Conservation (phyloP, 2,797 vertebrate genomes). For the Phylloscopus collybita region DNA sequence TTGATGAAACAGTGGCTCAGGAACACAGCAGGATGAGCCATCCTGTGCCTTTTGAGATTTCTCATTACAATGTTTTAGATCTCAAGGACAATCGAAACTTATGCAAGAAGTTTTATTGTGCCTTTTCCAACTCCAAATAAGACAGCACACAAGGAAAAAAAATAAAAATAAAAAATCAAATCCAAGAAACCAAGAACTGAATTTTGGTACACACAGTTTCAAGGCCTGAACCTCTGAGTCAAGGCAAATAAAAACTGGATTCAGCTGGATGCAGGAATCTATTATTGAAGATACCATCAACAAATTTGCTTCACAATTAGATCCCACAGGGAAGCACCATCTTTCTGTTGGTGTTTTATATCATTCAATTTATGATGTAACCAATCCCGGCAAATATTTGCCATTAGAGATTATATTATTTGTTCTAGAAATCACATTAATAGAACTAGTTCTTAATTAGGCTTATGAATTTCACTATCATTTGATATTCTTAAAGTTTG, state of each 20-base stretch:
- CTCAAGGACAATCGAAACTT: background rate
- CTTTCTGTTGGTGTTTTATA: background rate
- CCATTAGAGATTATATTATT: background rate
- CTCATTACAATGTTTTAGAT: background rate
- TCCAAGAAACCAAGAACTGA: background rate
- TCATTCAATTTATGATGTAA: background rate
- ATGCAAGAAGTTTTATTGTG: background rate
- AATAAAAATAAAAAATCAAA: background rate
- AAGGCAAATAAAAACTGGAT: background rate
- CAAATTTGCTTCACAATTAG: background rate
- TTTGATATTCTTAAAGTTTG: background rate
- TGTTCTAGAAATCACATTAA: background rate
- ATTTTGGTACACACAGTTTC: background rate
- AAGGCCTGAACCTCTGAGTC: background rate
- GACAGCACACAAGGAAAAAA: accelerated
- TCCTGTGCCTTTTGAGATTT: background rate
- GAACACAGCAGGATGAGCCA: background rate
- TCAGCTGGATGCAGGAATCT: background rate
- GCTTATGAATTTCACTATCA: background rate
- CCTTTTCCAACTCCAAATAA: background rate
- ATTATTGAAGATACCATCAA: background rate
- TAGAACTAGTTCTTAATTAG: background rate
- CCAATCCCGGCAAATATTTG: background rate
- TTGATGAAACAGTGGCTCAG: background rate
- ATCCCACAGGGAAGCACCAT: background rate